Base-by-base conservation (phyloP, 2,113 vertebrate species). In the Craseonycteris thonglongyai region DNA sequence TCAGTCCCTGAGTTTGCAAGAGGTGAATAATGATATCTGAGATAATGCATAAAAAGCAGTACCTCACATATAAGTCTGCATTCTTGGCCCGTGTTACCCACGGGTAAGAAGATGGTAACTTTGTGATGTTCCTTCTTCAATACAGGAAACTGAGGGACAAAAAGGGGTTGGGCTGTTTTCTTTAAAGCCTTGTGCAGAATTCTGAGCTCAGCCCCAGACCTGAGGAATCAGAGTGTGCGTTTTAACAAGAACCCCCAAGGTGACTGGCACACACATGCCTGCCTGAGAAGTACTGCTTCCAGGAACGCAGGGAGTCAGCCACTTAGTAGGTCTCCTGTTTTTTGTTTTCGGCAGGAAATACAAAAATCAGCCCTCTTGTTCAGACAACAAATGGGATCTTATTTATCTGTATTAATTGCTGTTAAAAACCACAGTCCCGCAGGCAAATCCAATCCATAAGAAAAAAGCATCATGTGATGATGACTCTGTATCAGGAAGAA, bases 331-430 rank as follows among this genome's bases (percentile, higher is more conserved):
- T 51, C 58, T 93, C 74, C 69, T 1, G 47, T 71, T 63, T 88
- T 30, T n/a, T n/a, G n/a, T n/a, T n/a, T 84, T 51, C 56, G 47
- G 92, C 35, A 47, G 76, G 35, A 95, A 61, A 45, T 30, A 18
- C 21, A 66, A 35, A 88, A 74, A 59, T 16, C 24, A 89, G 49
- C 78, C 74, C 11, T 26, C 45, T 94, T 79, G 58, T 95, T 86
- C 28, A 71, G 89, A 79, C 45, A 95, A 87, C 68, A 66, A 54
- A 86, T 21, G 87, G 80, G 28, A 68, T 28, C 79, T 40, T 51
- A 69, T 59, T 93, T 68, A 84, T 88, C 91, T 91, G 3, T 47
- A 58, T 79, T 88, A 89, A 93, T n/a, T 86, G 95, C 88, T 58
- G 26, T 59, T 88, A 90, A 82, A 56, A 35, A 89, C 40, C 22